Conservation (phyloP, 2,797 vertebrate genomes). For the Anguilla pacifica region DNA sequence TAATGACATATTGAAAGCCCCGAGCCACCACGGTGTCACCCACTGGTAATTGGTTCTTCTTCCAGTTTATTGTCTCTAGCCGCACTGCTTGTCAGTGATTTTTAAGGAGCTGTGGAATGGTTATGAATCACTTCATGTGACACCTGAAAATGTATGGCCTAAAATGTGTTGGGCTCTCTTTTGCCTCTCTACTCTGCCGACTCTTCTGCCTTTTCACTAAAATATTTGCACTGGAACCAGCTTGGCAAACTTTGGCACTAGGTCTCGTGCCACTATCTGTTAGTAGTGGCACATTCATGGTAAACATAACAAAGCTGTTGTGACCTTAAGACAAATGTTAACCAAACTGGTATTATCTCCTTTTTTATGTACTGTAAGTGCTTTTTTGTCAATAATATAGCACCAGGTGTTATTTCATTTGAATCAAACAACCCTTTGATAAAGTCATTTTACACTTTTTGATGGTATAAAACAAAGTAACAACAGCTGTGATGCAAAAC, state of each 20-base stretch:
- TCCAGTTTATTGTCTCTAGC: conserved; percentile 92
- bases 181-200: neutral
- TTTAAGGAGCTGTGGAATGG: conserved; percentile 57
- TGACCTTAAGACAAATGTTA: neutral
- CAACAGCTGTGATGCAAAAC: neutral
- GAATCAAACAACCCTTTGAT: neutral
- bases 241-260: neutral
- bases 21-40: conserved; percentile 83
- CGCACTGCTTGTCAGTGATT: conserved; percentile 82
- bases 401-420: neutral
- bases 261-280: neutral
- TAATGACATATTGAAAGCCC: conserved; percentile 92
- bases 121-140: conserved; percentile 51
- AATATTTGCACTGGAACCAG: neutral
- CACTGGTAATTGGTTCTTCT: conserved; percentile 89
- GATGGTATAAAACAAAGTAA: neutral
- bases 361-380: neutral
- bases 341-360: neutral
- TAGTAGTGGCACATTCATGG: neutral
- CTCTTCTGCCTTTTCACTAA: neutral
- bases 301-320: neutral
- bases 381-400: neutral
- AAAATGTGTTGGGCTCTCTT: conserved; percentile 7
- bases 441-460: neutral
- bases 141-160: conserved; percentile 21